phyloP scores from a whole-genome alignment of 2,797 vertebrate species.

The Lacerta bilineata region DNA sequence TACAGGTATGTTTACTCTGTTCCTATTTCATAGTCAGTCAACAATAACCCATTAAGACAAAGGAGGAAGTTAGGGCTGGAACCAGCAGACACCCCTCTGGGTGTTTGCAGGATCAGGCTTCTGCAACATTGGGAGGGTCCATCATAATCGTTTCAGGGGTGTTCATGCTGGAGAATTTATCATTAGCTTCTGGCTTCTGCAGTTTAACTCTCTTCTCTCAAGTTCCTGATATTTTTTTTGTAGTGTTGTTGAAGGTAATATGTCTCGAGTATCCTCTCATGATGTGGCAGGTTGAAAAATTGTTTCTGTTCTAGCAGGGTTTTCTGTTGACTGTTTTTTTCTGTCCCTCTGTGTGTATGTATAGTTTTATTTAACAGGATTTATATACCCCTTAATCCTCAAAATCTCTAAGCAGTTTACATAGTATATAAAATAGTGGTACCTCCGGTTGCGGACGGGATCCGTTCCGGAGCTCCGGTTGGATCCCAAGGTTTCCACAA shows the following conservation, averaged over 20 bases:
- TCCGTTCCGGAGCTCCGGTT: too few relatives aligned
- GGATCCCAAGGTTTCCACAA: too few relatives aligned
- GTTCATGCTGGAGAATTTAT: not conserved
- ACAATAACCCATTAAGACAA: not conserved
- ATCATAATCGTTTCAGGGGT: not conserved
- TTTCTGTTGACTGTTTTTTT: too few relatives aligned
- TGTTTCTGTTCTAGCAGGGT: too few relatives aligned
- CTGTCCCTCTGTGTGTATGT: too few relatives aligned
- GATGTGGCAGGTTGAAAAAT: too few relatives aligned
- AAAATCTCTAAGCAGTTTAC: too few relatives aligned
- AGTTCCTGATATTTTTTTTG: not conserved
- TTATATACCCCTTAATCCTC: too few relatives aligned
- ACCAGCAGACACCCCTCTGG: not conserved
- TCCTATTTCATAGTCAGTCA: not conserved
- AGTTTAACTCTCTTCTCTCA: not conserved
- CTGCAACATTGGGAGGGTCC: not conserved
- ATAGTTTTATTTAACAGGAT: too few relatives aligned
- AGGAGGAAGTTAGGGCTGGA: not conserved
- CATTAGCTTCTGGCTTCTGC: not conserved
- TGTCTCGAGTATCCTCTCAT: not conserved
- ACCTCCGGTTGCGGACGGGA: too few relatives aligned
- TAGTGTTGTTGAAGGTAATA: not conserved
- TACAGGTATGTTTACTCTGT: constrained; percentile 85
- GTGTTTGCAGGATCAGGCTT: not conserved
- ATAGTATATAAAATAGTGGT: too few relatives aligned